A percentile compares a stretch with the other conserved stretches of the same genome.
Evolutionary conservation across 1,140 invertebrate species (phyloP).

Genomic region (Drosophila leontia): DNA sequence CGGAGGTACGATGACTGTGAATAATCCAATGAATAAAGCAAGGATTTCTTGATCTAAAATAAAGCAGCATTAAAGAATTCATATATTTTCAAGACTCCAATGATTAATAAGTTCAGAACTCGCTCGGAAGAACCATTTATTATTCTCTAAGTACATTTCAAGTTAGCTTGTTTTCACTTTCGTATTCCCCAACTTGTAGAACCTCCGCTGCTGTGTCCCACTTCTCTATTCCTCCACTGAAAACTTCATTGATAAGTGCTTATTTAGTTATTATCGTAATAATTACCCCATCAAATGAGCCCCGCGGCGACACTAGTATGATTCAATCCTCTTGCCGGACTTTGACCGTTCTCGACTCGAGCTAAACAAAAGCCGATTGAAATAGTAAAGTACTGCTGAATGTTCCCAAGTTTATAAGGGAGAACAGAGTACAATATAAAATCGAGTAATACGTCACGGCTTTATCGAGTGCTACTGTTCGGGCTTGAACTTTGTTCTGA

Average conservation of each 20-base stretch:
- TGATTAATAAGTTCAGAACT: background rate
- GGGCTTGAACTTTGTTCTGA: conserved; percentile 24
- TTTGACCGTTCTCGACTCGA: conserved; percentile 50
- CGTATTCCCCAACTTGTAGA: background rate
- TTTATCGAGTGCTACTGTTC: conserved; percentile 41
- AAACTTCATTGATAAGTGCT: conserved; percentile 32
- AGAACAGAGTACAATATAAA: conserved; percentile 36
- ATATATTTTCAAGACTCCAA: no score
- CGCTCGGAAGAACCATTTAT: background rate
- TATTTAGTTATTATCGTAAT: conserved; percentile 72
- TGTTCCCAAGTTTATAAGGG: conserved; percentile 40
- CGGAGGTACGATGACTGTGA: background rate
- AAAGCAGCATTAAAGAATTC: no score
- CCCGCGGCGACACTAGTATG: conserved; percentile 30
- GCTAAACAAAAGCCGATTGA: conserved; percentile 58
- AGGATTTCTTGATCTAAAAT: no score
- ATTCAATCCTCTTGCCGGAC: conserved; percentile 52
- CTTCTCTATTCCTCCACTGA: background rate
- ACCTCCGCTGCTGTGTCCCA: background rate
- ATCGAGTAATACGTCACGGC: conserved; percentile 38
- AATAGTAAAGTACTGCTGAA: conserved; percentile 11
- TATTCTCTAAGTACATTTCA: no score
- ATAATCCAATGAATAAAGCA: no score
- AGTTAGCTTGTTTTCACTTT: conserved; percentile 8
- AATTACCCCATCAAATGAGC: conserved; percentile 41